Percentiles rank a stretch among this genome's conserved stretches.
Evolutionary conservation across 2,888 invertebrate species (phyloP).

Genomic region (Brachypterus glaber): DNA sequence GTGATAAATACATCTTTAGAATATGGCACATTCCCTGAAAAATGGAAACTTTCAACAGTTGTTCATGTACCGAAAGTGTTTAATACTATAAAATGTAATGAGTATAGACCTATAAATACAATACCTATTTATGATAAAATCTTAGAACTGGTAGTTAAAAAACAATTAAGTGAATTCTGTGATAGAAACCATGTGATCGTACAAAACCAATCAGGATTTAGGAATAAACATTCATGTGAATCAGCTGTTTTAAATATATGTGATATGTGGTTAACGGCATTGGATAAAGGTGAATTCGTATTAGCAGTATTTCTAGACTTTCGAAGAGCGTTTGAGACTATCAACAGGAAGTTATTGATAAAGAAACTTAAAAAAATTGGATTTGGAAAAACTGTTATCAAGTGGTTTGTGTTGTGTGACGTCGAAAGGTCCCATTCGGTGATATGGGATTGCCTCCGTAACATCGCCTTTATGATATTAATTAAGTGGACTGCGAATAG

Average conservation of each 20-base stretch:
- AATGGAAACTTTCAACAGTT: neutral
- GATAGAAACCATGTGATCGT: neutral
- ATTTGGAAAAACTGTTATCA: neutral
- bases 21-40: neutral
- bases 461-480: too few species aligned
- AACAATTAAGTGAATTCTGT: neutral
- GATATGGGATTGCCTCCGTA: too few species aligned
- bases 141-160: neutral
- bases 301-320: neutral
- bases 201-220: neutral
- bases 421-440: too few species aligned
- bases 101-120: neutral
- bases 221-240: neutral
- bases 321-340: neutral
- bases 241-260: neutral
- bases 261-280: neutral
- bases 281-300: neutral
- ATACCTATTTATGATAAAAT: neutral
- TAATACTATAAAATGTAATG: neutral
- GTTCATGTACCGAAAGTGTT: neutral
- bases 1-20: neutral
- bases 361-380: neutral
- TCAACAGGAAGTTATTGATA: neutral
- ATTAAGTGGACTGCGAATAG: too few species aligned
- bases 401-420: too few species aligned